phyloP scores from a whole-genome alignment of 2,113 vertebrate genomes.

The Vidua chalybeata region DNA sequence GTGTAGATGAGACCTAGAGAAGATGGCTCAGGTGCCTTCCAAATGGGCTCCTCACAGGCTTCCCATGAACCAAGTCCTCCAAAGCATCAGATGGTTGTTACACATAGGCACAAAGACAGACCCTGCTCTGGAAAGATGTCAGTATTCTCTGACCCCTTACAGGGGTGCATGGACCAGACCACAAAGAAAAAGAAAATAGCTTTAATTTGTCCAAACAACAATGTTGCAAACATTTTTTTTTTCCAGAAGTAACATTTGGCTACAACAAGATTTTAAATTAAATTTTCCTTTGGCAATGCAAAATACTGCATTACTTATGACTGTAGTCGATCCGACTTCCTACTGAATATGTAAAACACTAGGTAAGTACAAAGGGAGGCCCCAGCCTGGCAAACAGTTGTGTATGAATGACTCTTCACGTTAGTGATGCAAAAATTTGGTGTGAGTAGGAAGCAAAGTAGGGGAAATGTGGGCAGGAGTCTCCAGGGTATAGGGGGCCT shows the following conservation, averaged over 20 bases:
- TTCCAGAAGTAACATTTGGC: constrained; percentile 19
- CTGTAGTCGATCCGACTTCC: background rate
- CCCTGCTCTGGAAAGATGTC: background rate
- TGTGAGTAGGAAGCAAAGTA: background rate
- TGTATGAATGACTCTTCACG: background rate
- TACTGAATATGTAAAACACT: background rate
- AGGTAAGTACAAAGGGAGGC: constrained; percentile 7
- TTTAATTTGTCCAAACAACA: constrained; percentile 27
- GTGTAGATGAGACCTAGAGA: background rate
- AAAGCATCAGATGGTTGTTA: background rate
- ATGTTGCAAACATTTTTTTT: background rate
- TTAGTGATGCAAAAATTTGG: background rate
- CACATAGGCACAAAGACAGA: background rate
- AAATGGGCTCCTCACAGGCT: background rate
- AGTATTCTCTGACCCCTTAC: background rate
- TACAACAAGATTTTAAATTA: background rate
- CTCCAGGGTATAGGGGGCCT: background rate
- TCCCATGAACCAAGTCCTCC: background rate
- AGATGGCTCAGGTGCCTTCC: background rate
- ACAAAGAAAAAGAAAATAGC: background rate
- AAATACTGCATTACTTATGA: background rate
- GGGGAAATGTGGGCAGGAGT: background rate
- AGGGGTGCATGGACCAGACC: background rate
- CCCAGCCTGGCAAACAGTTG: accelerated
- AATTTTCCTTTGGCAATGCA: constrained; percentile 2